Evolutionary conservation across 2,888 invertebrate genomes (phyloP).

Genomic region (Seira sanloemensis): DNA sequence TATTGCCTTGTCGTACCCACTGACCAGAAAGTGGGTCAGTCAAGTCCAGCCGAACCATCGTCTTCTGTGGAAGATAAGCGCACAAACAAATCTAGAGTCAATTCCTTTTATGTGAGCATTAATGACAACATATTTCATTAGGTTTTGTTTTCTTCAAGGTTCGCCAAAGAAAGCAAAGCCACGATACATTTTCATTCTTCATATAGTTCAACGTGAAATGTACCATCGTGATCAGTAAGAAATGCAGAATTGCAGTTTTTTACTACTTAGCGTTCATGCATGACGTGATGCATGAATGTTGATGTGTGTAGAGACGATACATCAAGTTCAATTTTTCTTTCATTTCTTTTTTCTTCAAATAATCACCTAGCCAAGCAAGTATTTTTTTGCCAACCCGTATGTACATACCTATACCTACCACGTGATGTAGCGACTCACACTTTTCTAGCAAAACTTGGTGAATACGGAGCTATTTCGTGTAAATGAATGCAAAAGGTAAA

Average conservation of each 20-base stretch:
- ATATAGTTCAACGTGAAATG: not conserved
- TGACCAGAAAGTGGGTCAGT: slow-evolving; percentile 49
- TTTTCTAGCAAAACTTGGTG: slow-evolving; percentile 4
- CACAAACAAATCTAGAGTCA: too few species aligned
- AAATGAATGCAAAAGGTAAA: not conserved
- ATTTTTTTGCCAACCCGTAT: not conserved
- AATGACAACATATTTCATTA: slow-evolving; percentile 52
- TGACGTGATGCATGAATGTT: not conserved
- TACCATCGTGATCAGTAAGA: not conserved
- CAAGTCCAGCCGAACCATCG: slow-evolving; percentile 46
- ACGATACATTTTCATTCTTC: not conserved
- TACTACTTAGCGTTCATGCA: not conserved
- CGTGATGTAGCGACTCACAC: not conserved
- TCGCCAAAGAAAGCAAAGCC: not conserved
- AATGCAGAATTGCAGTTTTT: not conserved
- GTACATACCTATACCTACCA: not conserved
- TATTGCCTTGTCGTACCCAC: slow-evolving; percentile 29
- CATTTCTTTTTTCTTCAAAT: not conserved
- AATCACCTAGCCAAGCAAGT: not conserved
- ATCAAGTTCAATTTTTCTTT: slow-evolving; percentile 14
- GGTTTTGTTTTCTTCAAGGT: slow-evolving; percentile 40
- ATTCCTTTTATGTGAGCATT: not conserved
- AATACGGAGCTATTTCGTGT: not conserved
- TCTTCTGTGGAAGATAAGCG: not conserved
- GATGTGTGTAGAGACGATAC: not conserved